Conservation (phyloP, 2,113 vertebrate genomes). For the Phoxinus phoxinus region DNA sequence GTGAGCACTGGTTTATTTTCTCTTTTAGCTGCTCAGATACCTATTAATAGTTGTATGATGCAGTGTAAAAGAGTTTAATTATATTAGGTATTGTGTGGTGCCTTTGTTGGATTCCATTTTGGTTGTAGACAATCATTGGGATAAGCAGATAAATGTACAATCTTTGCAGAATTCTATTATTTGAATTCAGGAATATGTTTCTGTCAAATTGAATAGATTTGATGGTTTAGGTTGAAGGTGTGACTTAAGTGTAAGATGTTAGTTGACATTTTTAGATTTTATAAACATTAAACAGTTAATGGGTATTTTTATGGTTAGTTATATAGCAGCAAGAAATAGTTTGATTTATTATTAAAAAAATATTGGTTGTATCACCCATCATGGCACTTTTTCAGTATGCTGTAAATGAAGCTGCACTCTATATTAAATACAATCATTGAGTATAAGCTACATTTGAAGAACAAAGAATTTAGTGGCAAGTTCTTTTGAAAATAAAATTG, state of each 20-base stretch:
- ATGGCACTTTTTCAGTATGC: neutral
- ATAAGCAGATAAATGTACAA: slow-evolving; percentile 57
- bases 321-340: neutral
- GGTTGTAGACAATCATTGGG: slow-evolving; percentile 74
- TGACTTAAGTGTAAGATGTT: neutral
- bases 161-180: slow-evolving; percentile 41
- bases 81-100: slow-evolving; percentile 72
- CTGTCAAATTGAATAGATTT: slow-evolving; percentile 11
- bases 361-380: slow-evolving; percentile 2
- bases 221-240: slow-evolving; percentile 8
- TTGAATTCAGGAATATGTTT: slow-evolving; percentile 18
- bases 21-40: slow-evolving; percentile 65
- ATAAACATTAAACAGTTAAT: neutral
- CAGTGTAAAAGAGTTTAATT: slow-evolving; percentile 67
- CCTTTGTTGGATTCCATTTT: slow-evolving; percentile 68
- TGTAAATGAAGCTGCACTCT: neutral
- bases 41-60: slow-evolving; percentile 75
- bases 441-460: slow-evolving; percentile 22
- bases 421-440: neutral
- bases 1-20: slow-evolving; percentile 68
- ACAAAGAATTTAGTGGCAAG: neutral
- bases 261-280: slow-evolving; percentile 3
- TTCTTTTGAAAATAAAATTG: slow-evolving; percentile 14
- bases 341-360: neutral
- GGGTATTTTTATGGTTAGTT: neutral